Base-by-base conservation (phyloP, 1,140 invertebrate species). In the Mesaphorura yosii region DNA sequence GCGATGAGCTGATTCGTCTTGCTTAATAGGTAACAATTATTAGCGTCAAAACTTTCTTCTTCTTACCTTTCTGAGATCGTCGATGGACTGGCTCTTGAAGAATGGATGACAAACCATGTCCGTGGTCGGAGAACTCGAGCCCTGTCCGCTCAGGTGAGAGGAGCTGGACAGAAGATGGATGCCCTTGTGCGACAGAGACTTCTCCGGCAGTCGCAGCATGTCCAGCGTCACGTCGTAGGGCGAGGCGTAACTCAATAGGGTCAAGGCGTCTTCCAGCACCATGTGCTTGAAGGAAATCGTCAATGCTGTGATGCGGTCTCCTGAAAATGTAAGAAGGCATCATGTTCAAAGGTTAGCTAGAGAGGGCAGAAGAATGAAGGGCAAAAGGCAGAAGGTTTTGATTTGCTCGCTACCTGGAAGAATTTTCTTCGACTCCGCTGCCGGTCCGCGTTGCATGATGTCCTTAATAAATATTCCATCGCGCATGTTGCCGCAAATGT, bases 381-480 rank as follows among this genome's bases (percentile, higher is more conserved):
- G n/a, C n/a, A n/a, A n/a, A n/a, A n/a, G n/a, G n/a, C n/a, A n/a
- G n/a, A n/a, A n/a, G n/a, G n/a, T n/a, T n/a, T n/a, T n/a, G n/a
- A n/a, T n/a, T n/a, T n/a, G n/a, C n/a, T n/a, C n/a, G n/a, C 69
- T 70, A 89, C 88, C 88, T 68, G 83, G 78, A 71, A 82, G 78
- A 62, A 93, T 78, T 64, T 76, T 75, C 52, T 84, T 84, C 10
- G 83, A 87, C 64, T 89, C 86, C 0, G 80, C 84, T 1, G 89
- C 89, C 0, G 88, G 88, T 1, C 88, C 88, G 54, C 83, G 78
- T 64, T 87, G 81, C 17, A 89, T 74, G 2, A 93, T 80, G 60
- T 89, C 86, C 66, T 86, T 88, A 25, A 92, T 79, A 65, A 80
- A 87, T 51, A 92, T 89, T 1, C 88, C 89, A 58, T 92, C 86